Base-by-base conservation (phyloP, 2,797 vertebrate species). In the Chiroxiphia lanceolata region DNA sequence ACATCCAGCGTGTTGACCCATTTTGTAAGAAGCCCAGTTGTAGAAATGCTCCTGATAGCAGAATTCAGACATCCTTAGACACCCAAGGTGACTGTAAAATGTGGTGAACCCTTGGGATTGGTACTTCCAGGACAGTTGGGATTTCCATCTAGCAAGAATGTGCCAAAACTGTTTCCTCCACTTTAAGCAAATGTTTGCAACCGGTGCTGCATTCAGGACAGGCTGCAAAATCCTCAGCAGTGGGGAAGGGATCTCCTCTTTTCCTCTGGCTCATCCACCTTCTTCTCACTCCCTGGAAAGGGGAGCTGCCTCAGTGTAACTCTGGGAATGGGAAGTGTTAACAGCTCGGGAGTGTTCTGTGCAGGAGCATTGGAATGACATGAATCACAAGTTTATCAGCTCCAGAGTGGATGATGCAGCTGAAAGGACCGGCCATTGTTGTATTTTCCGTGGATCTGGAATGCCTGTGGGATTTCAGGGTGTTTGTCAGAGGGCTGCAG, bases 351-450 rank as follows among this genome's bases (percentile, higher is more conserved):
- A 64, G 5, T 21, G 8, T 56, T 90, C 19, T 69, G 51, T 84
- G 71, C 63, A 60, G 78, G 71, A 83, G 84, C 84, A n/a, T 20
- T 70, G 47, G 76, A 85, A 89, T 93, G 63, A 56, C 70, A 75
- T 38, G 33, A 91, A 89, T 85, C 85, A 44, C 57, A 26, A 56
- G 26, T 93, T 91, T 36, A 38, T 83, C 56, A 19, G 5, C 72
- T 80, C 77, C 91, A 75, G 53, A 96, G 89, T 15, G 45, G 91
- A 59, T n/a, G 90, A 22, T 86, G 82, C 65, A 50, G 80, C 92
- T 74, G 87, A 47, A 63, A 31, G 29, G 80, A 34, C 33, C 54
- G 5, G 61, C 20, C 61, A 26, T 16, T 48, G 44, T 70, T 80
- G n/a, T 57, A 8, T 85, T 89, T 56, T 42, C 76, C 12, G 0